phyloP scores from a whole-genome alignment of 1,140 invertebrate species.

The Drosophila ananassae region DNA sequence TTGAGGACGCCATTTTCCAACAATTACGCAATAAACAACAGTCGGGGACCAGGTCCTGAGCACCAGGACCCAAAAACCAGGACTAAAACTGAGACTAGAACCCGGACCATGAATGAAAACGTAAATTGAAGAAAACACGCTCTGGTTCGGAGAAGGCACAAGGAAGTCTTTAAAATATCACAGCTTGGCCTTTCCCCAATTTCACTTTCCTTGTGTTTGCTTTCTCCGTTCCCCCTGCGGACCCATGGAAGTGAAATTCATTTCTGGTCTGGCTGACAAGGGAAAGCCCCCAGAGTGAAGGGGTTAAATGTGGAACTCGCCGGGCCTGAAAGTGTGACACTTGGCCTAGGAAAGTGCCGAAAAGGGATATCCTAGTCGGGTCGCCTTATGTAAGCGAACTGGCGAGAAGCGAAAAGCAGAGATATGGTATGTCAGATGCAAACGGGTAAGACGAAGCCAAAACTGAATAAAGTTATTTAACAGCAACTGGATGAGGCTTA shows the following conservation, averaged over 20 bases:
- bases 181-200: conserved; percentile 12
- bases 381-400: conserved; percentile 23
- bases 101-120: conserved; percentile 19
- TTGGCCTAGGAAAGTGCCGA: conserved; percentile 30
- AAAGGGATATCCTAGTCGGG: conserved; percentile 23
- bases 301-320: conserved; percentile 32
- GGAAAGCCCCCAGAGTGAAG: conserved; percentile 25
- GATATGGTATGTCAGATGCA: conserved; percentile 31
- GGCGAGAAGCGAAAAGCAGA: background rate
- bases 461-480: conserved; percentile 29
- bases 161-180: conserved; percentile 36
- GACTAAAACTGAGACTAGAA: background rate
- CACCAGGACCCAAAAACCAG: conserved; percentile 6
- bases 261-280: conserved; percentile 18
- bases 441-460: conserved; percentile 15
- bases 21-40: conserved; percentile 58
- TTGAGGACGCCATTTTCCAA: conserved; percentile 49
- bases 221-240: conserved; percentile 13
- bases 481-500: conserved; percentile 1
- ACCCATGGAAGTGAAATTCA: conserved; percentile 14
- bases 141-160: conserved; percentile 6
- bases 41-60: conserved; percentile 1
- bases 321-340: conserved; percentile 27
- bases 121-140: conserved; percentile 36
- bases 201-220: conserved; percentile 18